Base-by-base conservation (phyloP, 2,113 vertebrate species). In the Xiphophorus maculatus region DNA sequence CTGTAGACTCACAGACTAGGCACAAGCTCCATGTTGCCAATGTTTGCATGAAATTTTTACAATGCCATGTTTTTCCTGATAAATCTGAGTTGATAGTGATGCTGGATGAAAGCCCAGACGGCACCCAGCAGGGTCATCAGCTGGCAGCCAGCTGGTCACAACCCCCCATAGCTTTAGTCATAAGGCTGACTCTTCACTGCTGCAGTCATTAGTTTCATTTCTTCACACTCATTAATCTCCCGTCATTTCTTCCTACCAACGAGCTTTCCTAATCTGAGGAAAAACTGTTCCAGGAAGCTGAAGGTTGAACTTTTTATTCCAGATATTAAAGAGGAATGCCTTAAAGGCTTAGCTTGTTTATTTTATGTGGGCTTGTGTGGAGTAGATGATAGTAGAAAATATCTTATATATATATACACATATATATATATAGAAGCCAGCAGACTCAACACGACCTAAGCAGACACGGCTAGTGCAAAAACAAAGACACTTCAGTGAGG, bases 151-250 rank as follows among this genome's bases (percentile, higher is more conserved):
- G 79, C 42, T 29, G 77, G 32, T 76, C 83, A 76, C 83, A 89
- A 91, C 80, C 88, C 90, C 90, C 80, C 64, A 69, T 8, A 82
- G 87, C 81, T 82, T 33, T 25, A 77, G 83, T 93, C 87, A 89
- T 91, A 89, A 95, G 76, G 61, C 76, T 65, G 58, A 42, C 35
- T 64, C 62, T 44, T 85, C 86, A 92, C 88, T 82, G 78, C 84
- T 68, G 62, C 58, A 13, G 28, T 74, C 71, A 69, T 62, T 93
- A 91, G 40, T 76, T 74, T 71, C 58, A 93, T 91, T 87, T 84
- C 73, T 87, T 91, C 76, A 90, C 83, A 88, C 80, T 54, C 80
- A 73, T 80, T 86, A 79, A 85, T 72, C 83, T 80, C 82, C 37
- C 68, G 44, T 60, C 63, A 73, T 33, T 72, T 74, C 63, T 62